Conservation (phyloP, 2,797 vertebrate species). For the Tinamus major region DNA sequence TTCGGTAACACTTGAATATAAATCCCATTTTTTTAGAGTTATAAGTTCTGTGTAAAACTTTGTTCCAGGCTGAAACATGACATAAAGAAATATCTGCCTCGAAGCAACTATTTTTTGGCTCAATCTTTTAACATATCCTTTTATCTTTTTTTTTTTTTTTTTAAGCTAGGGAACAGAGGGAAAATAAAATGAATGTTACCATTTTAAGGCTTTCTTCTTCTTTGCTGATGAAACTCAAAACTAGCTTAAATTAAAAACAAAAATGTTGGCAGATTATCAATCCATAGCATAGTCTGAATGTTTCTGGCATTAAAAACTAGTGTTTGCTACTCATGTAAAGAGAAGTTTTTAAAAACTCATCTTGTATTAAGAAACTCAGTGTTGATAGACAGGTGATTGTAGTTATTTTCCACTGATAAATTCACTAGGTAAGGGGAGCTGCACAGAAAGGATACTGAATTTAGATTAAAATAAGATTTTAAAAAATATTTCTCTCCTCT, state of each 20-base stretch:
- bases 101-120: slow-evolving; percentile 36
- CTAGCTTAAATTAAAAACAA: slow-evolving; percentile 27
- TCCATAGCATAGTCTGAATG: background rate
- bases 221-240: slow-evolving; percentile 30
- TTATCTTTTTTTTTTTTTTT: slow-evolving; percentile 13
- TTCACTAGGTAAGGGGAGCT: background rate
- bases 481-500: background rate
- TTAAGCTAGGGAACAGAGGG: background rate
- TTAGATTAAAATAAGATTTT: background rate
- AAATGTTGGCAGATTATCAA: background rate
- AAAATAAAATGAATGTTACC: slow-evolving; percentile 3
- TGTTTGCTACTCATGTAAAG: background rate
- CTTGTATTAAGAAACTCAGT: background rate
- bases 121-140: slow-evolving; percentile 12
- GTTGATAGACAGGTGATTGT: background rate
- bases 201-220: slow-evolving; percentile 17
- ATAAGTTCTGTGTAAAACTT: slow-evolving; percentile 43
- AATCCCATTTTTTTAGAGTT: slow-evolving; percentile 6
- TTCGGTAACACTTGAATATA: slow-evolving; percentile 19
- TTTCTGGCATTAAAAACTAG: slow-evolving; percentile 14
- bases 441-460: background rate
- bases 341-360: background rate
- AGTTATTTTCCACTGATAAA: background rate
- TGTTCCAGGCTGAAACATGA: slow-evolving; percentile 26
- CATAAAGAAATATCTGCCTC: slow-evolving; percentile 37